These are phyloP conservation scores for Pristionchus pacificus DNA, from an alignment of 1,140 invertebrate species.

Conservation along the genomic window DNA sequence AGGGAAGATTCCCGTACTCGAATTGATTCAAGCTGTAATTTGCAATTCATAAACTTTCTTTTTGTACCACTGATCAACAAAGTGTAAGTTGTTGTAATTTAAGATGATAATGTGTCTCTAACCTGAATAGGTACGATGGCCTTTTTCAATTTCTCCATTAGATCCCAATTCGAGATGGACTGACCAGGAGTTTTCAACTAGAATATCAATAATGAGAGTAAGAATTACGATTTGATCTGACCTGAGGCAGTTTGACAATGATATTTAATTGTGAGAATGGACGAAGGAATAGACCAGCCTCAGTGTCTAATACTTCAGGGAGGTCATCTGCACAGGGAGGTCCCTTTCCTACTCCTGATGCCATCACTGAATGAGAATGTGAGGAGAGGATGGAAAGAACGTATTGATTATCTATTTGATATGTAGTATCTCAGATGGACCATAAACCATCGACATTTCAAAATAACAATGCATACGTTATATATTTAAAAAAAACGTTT, in stretches of 20 bases:
- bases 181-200: constrained; percentile 27
- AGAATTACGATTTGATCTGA: constrained; percentile 1
- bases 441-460: no score
- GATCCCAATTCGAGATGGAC: constrained; percentile 33
- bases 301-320: not conserved
- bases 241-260: constrained; percentile 16
- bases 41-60: not conserved
- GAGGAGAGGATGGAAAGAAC: no score
- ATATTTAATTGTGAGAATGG: constrained; percentile 25
- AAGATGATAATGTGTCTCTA: not conserved
- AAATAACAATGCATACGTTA: no score
- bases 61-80: no score
- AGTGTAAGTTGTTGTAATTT: no score
- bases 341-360: not conserved
- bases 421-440: no score
- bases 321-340: not conserved
- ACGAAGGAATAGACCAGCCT: constrained; percentile 12
- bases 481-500: no score
- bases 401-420: no score
- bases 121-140: constrained; percentile 27
- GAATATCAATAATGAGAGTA: not conserved
- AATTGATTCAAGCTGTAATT: constrained; percentile 20
- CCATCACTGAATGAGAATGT: no score
- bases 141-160: constrained; percentile 28
- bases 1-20: constrained; percentile 27